phyloP scores from a whole-genome alignment of 2,797 vertebrate species.

The Clarias fuscus region DNA sequence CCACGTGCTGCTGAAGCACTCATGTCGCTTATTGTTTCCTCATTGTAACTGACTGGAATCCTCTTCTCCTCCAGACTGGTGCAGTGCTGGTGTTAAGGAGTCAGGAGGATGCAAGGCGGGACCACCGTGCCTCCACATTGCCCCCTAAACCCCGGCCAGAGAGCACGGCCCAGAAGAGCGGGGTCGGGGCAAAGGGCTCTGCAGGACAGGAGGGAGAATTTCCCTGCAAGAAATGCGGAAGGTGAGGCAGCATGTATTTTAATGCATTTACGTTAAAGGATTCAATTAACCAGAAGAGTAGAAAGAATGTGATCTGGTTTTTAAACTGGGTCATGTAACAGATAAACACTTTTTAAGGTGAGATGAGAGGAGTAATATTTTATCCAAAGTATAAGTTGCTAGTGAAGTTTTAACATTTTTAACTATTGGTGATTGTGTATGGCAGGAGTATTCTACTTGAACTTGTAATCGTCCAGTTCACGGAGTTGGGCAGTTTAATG shows the following conservation, averaged over 20 bases:
- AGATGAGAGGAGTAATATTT: neutral
- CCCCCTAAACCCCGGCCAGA: conserved; percentile 71
- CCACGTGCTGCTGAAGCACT: neutral
- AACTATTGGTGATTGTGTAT: neutral
- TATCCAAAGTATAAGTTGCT: neutral
- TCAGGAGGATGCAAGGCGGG: conserved; percentile 73
- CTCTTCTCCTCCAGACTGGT: conserved; percentile 66
- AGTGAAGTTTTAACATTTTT: neutral
- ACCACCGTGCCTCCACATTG: conserved; percentile 65
- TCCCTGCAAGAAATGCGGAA: conserved; percentile 99
- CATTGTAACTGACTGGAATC: neutral
- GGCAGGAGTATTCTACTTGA: too few species aligned
- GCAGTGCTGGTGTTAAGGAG: conserved; percentile 75
- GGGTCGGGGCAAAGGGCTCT: conserved; percentile 73
- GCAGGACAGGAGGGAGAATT: conserved; percentile 86
- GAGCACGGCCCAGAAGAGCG: conserved; percentile 70
- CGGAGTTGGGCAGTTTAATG: too few species aligned
- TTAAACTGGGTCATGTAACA: neutral
- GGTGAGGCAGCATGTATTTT: conserved; percentile 72
- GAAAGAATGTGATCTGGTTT: neutral
- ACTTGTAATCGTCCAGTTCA: too few species aligned
- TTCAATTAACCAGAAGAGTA: neutral
- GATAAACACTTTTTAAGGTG: neutral
- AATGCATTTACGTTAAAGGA: neutral
- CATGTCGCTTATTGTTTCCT: neutral